Evolutionary conservation across 2,113 vertebrate species (phyloP).

Genomic region (Scomber scombrus): DNA sequence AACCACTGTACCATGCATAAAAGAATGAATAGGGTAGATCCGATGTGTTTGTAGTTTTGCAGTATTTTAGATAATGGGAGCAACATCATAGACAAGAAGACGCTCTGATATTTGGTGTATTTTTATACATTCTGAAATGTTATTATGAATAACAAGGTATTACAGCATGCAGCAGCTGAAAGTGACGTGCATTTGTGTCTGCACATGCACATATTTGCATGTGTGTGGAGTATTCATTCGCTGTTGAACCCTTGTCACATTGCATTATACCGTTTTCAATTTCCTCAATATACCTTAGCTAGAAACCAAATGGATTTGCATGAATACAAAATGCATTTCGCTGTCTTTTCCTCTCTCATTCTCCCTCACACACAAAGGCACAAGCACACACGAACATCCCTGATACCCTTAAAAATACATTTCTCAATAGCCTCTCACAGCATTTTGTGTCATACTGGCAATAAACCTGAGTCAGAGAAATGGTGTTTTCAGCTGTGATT

Average conservation of each 20-base stretch:
- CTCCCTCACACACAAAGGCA: conserved; percentile 21
- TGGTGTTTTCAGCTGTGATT: conserved; percentile 33
- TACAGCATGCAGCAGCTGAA: background rate
- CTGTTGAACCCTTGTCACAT: conserved; percentile 47
- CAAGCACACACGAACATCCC: conserved; percentile 11
- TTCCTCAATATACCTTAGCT: conserved; percentile 57
- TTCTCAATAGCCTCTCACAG: conserved; percentile 47
- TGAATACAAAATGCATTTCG: conserved; percentile 57
- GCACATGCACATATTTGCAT: conserved; percentile 3
- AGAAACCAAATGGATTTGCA: conserved; percentile 62
- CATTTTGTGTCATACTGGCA: conserved; percentile 14
- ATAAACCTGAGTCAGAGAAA: conserved; percentile 28
- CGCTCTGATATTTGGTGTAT: background rate
- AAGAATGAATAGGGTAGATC: background rate
- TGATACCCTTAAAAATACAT: conserved; percentile 47
- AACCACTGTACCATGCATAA: background rate
- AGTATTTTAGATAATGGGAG: background rate
- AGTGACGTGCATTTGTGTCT: background rate
- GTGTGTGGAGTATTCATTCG: conserved; percentile 18
- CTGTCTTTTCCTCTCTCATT: conserved; percentile 2
- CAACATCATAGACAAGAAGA: background rate
- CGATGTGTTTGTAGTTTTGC: background rate
- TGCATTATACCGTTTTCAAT: conserved; percentile 66
- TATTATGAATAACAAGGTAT: background rate
- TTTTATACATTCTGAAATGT: conserved; percentile 12